phyloP scores from a whole-genome alignment of 2,797 vertebrate genomes.

The Acridotheres tristis region DNA sequence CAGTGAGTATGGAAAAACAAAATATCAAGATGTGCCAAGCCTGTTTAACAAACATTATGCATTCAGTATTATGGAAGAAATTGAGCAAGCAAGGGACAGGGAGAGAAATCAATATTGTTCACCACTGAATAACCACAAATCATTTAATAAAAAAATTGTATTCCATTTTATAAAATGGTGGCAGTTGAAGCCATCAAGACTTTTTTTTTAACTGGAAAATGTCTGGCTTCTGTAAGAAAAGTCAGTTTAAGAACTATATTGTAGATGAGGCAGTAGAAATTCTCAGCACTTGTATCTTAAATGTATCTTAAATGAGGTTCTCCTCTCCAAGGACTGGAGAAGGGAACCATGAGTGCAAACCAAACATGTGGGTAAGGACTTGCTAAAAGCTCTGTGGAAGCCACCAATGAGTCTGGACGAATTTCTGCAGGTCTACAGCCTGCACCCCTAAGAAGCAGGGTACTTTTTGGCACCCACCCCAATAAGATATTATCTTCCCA shows the following conservation, averaged over 20 bases:
- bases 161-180: conserved; percentile 4
- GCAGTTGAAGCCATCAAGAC: background rate
- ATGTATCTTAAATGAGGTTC: too few species aligned
- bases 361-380: accelerated
- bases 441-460: accelerated
- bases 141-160: conserved; percentile 32
- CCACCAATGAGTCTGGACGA: background rate
- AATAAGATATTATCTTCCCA: background rate
- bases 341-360: accelerated
- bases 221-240: background rate
- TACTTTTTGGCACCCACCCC: accelerated
- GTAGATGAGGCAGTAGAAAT: background rate
- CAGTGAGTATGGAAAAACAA: background rate
- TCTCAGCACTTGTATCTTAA: background rate
- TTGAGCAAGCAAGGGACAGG: conserved; percentile 28
- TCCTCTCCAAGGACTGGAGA: background rate
- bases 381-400: background rate
- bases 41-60: conserved; percentile 40
- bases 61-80: conserved; percentile 19
- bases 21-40: background rate
- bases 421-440: background rate
- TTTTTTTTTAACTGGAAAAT: background rate
- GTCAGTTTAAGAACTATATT: background rate
- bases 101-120: conserved; percentile 58
- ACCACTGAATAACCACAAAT: conserved; percentile 54